Base-by-base conservation (phyloP, 1,140 invertebrate species). In the Procambarus virginalis region DNA sequence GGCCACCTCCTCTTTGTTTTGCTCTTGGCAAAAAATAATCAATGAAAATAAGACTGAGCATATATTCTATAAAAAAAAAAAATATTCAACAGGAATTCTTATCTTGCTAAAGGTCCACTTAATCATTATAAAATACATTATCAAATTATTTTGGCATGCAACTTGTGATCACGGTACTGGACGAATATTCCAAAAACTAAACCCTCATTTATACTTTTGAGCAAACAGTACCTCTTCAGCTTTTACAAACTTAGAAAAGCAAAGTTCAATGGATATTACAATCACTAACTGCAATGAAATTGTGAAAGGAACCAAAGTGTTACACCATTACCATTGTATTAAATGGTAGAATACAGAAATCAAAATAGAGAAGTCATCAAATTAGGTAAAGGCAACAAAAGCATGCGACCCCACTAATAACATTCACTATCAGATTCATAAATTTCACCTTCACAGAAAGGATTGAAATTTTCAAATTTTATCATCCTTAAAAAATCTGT, bases 1-100 rank as follows among this genome's bases (percentile, higher is more conserved):
- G 48, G 76, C 89, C 84, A 81, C 76, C 87, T 89, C 82, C 22
- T 80, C 48, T 48, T 90, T 90, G 89, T 86, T 85, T 86, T 85
- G 83, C 89, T 90, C 89, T 90, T 90, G 83, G 89, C 45, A 81
- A 90, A 55, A 49, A 75, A 77, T 82, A 55, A 84, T 81, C 45
- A 75, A n/a, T 82, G n/a, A 58, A 17, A 79, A 60, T 79, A 79
- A 4, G 20, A 51, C 20, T 45, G 49, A 22, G 22, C 48, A 20
- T 60, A 82, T 8, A 60, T 60, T 45, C 60, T 64, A 64, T 2
- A 14, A 22, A 34, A 14, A 76, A 49, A 14, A 6, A 84, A 49
- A 45, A n/a, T 12, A 45, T 12, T 51, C 14, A 49, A 77, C 51
- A 86, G 22, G 84, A 51, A 78, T 73, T 78, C 73, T 58, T 86